phyloP scores from a whole-genome alignment of 2,113 vertebrate genomes.

The Pomatostomus ruficeps region DNA sequence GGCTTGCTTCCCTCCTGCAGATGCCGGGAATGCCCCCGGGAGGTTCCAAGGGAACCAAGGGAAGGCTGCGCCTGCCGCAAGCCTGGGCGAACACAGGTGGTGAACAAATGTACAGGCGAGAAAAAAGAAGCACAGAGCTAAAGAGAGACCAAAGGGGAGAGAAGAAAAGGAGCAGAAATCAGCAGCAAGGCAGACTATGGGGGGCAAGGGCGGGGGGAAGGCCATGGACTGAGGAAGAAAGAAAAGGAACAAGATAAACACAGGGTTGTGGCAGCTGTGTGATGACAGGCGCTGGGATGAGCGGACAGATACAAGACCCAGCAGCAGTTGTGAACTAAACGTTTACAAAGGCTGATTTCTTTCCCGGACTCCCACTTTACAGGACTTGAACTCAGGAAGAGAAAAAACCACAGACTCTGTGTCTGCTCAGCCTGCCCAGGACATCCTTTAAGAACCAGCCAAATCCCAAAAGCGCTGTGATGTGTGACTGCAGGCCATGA shows the following conservation, averaged over 20 bases:
- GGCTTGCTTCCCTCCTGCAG: not conserved
- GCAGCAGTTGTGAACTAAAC: slow-evolving; percentile 2
- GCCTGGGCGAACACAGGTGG: not conserved
- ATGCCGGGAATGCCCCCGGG: accelerated
- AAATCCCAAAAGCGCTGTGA: not conserved
- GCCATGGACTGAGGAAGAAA: not conserved
- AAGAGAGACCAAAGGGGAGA: not conserved
- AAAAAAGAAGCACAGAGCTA: not conserved
- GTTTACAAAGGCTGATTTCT: slow-evolving; percentile 31
- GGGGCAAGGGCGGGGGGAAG: accelerated
- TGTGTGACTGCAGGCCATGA: not conserved
- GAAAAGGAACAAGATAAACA: not conserved
- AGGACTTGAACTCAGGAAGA: slow-evolving; percentile 42
- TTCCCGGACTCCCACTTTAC: slow-evolving; percentile 15
- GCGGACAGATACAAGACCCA: not conserved
- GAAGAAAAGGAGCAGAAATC: not conserved
- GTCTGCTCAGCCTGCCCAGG: slow-evolving; percentile 20
- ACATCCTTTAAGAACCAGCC: slow-evolving; percentile 20
- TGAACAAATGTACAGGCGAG: not conserved
- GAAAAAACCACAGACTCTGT: slow-evolving; percentile 58
- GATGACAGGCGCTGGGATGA: slow-evolving; percentile 17
- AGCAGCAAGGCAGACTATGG: not conserved
- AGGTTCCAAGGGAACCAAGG: not conserved
- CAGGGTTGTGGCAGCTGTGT: not conserved
- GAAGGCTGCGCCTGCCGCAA: not conserved